Conservation (phyloP, 2,888 invertebrate species). For the Thumatha senex region DNA sequence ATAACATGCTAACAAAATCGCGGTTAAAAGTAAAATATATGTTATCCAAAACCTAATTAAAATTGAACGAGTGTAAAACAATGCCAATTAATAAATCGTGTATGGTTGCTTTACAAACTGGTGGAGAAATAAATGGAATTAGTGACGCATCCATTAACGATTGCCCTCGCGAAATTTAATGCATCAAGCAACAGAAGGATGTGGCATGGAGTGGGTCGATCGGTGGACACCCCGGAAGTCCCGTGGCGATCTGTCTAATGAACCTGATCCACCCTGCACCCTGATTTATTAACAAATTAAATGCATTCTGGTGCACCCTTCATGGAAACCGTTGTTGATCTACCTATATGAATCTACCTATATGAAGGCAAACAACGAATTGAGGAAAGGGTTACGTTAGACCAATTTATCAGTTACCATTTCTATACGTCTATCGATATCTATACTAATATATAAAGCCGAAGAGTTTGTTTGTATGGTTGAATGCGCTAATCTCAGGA, state of each 20-base stretch:
- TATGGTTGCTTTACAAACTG: constrained; percentile 28
- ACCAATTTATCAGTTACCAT: background rate
- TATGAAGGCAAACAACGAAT: constrained; percentile 24
- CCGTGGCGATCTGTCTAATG: constrained; percentile 80
- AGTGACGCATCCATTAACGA: constrained; percentile 61
- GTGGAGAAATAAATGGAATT: constrained; percentile 53
- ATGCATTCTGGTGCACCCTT: constrained; percentile 80
- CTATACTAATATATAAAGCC: too few relatives aligned
- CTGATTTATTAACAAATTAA: constrained; percentile 84
- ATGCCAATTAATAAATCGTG: constrained; percentile 27
- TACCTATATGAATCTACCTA: constrained; percentile 32
- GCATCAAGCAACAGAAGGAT: constrained; percentile 66
- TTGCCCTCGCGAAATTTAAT: constrained; percentile 66
- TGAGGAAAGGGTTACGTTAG: constrained; percentile 5
- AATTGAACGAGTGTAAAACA: constrained; percentile 21
- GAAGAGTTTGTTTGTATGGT: too few relatives aligned
- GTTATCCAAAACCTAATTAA: too few relatives aligned
- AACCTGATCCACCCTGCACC: constrained; percentile 75
- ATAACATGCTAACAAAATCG: too few relatives aligned
- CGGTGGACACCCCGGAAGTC: constrained; percentile 73
- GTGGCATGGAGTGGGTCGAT: constrained; percentile 63
- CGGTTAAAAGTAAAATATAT: too few relatives aligned
- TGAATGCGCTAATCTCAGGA: too few relatives aligned
- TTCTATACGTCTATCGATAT: too few relatives aligned
- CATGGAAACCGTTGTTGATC: constrained; percentile 58